Conservation (phyloP, 2,888 invertebrate genomes). For the Leptinotarsa tumamoca region DNA sequence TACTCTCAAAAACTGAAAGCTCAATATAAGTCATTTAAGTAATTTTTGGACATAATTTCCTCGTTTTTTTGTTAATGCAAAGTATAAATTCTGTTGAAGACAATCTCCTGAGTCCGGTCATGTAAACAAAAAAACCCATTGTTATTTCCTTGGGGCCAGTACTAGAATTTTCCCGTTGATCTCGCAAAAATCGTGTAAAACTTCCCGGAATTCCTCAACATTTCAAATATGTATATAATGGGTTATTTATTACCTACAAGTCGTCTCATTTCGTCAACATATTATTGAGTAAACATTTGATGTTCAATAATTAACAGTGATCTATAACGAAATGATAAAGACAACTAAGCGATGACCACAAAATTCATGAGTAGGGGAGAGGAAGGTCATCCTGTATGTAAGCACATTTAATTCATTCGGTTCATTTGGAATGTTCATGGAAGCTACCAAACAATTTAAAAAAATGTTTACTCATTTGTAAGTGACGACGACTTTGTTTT, state of each 20-base stretch:
- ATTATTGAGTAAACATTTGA: background rate
- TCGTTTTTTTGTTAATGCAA: too few species aligned
- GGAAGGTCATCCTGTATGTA: constrained; percentile 42
- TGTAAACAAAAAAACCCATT: too few species aligned
- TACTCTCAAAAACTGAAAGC: too few species aligned
- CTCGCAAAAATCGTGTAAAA: too few species aligned
- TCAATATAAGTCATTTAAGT: too few species aligned
- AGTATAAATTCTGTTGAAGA: too few species aligned
- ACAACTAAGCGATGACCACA: constrained; percentile 1
- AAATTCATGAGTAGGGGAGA: constrained; percentile 29
- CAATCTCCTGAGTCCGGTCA: too few species aligned
- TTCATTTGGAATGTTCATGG: background rate
- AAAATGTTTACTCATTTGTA: background rate
- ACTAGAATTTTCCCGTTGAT: too few species aligned
- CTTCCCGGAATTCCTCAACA: too few species aligned
- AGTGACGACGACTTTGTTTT: background rate
- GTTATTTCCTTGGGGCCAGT: too few species aligned
- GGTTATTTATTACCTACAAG: background rate
- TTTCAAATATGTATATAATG: background rate
- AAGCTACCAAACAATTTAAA: background rate
- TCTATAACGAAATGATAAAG: constrained; percentile 1
- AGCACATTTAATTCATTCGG: constrained; percentile 25
- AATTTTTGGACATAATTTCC: too few species aligned
- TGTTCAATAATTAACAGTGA: constrained; percentile 1
- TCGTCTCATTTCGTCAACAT: background rate